Conservation (phyloP, 2,888 invertebrate genomes). For the Eumerus sabulonum region DNA sequence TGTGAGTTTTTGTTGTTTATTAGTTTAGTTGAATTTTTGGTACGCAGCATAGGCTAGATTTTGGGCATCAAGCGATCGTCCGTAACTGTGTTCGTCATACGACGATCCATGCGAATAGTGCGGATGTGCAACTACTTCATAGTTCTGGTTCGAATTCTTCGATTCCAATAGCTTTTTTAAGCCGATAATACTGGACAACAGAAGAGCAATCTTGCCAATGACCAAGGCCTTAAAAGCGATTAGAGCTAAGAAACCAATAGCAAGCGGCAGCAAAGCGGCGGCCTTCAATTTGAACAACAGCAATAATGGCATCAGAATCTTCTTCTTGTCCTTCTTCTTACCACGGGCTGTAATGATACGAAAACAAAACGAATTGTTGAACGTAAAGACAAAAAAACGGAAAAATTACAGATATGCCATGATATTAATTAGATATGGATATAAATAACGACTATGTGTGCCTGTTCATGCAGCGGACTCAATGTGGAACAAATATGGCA, state of each 20-base stretch:
- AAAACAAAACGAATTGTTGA: too few relatives aligned
- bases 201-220: constrained; percentile 89
- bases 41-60: constrained; percentile 86
- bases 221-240: constrained; percentile 91
- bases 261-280: constrained; percentile 87
- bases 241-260: constrained; percentile 87
- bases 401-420: constrained; percentile 32
- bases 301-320: constrained; percentile 87
- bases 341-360: constrained; percentile 83
- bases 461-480: neutral
- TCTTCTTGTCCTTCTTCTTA: constrained; percentile 89
- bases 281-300: constrained; percentile 89
- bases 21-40: constrained; percentile 72
- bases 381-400: constrained; percentile 19
- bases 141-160: constrained; percentile 85
- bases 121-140: constrained; percentile 87
- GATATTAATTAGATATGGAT: constrained; percentile 45
- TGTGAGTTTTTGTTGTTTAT: constrained; percentile 43
- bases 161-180: constrained; percentile 86
- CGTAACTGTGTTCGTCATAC: constrained; percentile 82
- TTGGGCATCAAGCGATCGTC: constrained; percentile 85
- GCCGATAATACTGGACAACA: constrained; percentile 86
- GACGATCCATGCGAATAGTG: constrained; percentile 81
- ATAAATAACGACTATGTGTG: constrained; percentile 14
- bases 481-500: constrained; percentile 49